Conservation (phyloP, 2,113 vertebrate genomes). For the Girardinichthys multiradiatus region DNA sequence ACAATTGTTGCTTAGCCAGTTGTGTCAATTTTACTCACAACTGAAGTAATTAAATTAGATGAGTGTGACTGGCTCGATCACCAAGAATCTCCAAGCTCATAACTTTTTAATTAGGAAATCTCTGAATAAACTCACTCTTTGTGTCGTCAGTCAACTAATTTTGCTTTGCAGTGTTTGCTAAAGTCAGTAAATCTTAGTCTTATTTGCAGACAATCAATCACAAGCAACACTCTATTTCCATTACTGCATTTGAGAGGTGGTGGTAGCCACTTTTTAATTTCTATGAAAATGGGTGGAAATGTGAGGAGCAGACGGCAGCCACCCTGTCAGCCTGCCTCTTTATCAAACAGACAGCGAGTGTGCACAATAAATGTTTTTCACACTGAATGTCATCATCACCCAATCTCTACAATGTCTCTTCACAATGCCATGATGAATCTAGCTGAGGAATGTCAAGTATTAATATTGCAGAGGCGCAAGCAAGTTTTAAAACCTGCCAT, state of each 20-base stretch:
- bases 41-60: background rate
- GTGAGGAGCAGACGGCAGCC: conserved; percentile 26
- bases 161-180: conserved; percentile 2
- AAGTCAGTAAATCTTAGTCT: background rate
- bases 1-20: too few species aligned
- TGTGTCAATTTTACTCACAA: background rate
- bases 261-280: conserved; percentile 36
- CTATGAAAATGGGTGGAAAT: conserved; percentile 44
- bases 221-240: conserved; percentile 4
- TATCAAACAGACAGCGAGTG: conserved; percentile 53
- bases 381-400: conserved; percentile 59
- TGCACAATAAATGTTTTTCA: conserved; percentile 53
- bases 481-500: conserved; percentile 12
- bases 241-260: conserved; percentile 5
- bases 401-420: conserved; percentile 53
- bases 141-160: background rate
- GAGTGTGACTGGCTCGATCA: background rate
- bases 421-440: conserved; percentile 58
- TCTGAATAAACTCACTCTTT: conserved; percentile 11
- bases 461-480: conserved; percentile 64
- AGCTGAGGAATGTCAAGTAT: conserved; percentile 63
- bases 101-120: background rate
- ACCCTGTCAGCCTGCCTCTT: conserved; percentile 33
- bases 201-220: background rate
- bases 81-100: background rate